Conservation (phyloP, 2,888 invertebrate species). For the Macrosoma leucophasiata region DNA sequence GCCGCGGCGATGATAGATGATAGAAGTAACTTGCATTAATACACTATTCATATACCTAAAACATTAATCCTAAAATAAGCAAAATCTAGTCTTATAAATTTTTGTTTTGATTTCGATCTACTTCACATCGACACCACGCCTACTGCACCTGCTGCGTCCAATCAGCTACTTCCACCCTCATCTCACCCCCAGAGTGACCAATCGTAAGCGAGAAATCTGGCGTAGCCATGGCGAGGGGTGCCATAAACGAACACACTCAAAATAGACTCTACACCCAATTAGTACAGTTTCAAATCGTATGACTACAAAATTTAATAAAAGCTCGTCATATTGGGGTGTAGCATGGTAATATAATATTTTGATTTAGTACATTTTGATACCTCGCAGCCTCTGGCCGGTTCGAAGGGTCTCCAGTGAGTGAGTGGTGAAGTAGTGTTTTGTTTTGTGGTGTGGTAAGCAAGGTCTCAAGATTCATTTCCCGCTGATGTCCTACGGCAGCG, state of each 20-base stretch:
- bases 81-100: too few species aligned
- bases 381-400: conserved; percentile 12
- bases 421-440: conserved; percentile 17
- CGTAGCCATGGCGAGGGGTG: conserved; percentile 41
- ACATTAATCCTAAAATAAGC: too few species aligned
- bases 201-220: conserved; percentile 55
- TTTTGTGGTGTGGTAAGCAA: conserved; percentile 30
- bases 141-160: conserved; percentile 52
- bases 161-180: conserved; percentile 43
- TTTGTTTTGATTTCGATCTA: conserved; percentile 4
- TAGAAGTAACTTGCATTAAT: too few species aligned
- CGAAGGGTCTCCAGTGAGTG: conserved; percentile 12
- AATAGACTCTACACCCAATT: conserved; percentile 4
- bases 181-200: conserved; percentile 45
- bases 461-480: conserved; percentile 74
- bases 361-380: conserved; percentile 53
- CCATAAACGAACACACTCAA: conserved; percentile 20
- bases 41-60: too few species aligned
- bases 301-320: conserved; percentile 45
- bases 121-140: conserved; percentile 39
- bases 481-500: conserved; percentile 74
- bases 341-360: conserved; percentile 47
- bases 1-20: too few species aligned
- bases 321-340: conserved; percentile 36
- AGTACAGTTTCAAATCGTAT: conserved; percentile 20